Evolutionary conservation across 2,113 vertebrate genomes (phyloP).

Genomic region (Benitochromis conjunctus): DNA sequence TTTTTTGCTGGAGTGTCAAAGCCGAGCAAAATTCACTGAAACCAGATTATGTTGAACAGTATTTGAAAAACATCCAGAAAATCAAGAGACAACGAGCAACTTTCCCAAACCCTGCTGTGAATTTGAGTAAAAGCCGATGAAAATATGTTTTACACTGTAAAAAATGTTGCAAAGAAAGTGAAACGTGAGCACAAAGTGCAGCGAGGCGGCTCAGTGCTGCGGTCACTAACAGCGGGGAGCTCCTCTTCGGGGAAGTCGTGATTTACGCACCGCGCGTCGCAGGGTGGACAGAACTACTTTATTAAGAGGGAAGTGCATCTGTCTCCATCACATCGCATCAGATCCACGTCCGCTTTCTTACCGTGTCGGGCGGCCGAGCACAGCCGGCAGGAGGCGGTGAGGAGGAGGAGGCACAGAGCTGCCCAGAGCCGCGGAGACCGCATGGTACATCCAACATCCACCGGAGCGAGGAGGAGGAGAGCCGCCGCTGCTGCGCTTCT

Average conservation of each 20-base stretch:
- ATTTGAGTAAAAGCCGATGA: background rate
- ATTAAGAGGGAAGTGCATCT: background rate
- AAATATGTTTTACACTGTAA: background rate
- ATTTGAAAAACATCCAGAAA: background rate
- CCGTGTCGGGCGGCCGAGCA: constrained; percentile 69
- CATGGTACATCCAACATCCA: constrained; percentile 61
- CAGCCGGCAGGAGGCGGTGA: constrained; percentile 66
- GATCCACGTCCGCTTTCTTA: constrained; percentile 39
- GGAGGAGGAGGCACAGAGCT: constrained; percentile 65
- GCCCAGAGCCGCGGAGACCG: constrained; percentile 64
- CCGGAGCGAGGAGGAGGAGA: background rate
- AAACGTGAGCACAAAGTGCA: background rate
- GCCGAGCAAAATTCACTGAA: background rate
- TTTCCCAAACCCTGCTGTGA: background rate
- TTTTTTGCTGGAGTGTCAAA: background rate
- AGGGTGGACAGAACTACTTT: background rate
- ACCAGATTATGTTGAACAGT: background rate
- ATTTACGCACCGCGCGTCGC: constrained; percentile 26
- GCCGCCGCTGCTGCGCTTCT: constrained; percentile 8
- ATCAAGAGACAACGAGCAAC: background rate
- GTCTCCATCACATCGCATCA: background rate
- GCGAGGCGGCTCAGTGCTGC: background rate
- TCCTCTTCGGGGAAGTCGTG: constrained; percentile 2
- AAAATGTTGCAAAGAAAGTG: background rate
- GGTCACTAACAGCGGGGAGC: background rate